Conservation (phyloP, 2,888 invertebrate species). For the Ectemnius continuus region DNA sequence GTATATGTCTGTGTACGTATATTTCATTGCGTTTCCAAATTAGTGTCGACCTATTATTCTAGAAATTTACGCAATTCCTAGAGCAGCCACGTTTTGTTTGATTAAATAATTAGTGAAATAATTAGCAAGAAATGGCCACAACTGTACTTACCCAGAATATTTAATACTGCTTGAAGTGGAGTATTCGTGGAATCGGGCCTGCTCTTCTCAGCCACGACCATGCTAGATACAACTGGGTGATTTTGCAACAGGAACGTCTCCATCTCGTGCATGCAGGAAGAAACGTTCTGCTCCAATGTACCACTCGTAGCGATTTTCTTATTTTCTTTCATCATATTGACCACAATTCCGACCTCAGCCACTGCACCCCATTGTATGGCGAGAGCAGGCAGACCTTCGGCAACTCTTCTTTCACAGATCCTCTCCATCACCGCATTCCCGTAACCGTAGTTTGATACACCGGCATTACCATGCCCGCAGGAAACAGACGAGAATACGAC, state of each 20-base stretch:
- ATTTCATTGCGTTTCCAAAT: too few relatives aligned
- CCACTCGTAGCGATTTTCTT: constrained; percentile 86
- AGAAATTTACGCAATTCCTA: not conserved
- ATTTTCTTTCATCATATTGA: constrained; percentile 87
- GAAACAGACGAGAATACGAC: constrained; percentile 84
- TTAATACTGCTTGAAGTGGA: constrained; percentile 86
- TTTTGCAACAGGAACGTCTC: constrained; percentile 85
- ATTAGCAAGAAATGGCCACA: not conserved
- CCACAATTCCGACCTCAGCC: constrained; percentile 87
- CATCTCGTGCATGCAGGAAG: constrained; percentile 88
- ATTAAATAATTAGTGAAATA: constrained; percentile 78
- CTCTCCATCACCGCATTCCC: constrained; percentile 87
- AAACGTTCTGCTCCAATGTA: constrained; percentile 91
- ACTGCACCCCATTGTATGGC: constrained; percentile 85
- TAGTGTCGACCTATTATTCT: too few relatives aligned
- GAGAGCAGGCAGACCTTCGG: constrained; percentile 79
- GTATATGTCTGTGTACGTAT: too few relatives aligned
- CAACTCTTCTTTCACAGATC: constrained; percentile 55
- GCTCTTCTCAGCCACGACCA: constrained; percentile 92
- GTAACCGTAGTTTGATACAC: constrained; percentile 84
- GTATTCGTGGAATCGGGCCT: constrained; percentile 81
- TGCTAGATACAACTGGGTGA: constrained; percentile 86
- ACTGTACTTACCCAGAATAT: constrained; percentile 77
- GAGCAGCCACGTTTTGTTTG: constrained; percentile 85
- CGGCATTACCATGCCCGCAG: constrained; percentile 83